These are phyloP conservation scores for Melanotaenia parkinsoni DNA, from an alignment of 2,797 vertebrate species.

Conservation along the genomic window DNA sequence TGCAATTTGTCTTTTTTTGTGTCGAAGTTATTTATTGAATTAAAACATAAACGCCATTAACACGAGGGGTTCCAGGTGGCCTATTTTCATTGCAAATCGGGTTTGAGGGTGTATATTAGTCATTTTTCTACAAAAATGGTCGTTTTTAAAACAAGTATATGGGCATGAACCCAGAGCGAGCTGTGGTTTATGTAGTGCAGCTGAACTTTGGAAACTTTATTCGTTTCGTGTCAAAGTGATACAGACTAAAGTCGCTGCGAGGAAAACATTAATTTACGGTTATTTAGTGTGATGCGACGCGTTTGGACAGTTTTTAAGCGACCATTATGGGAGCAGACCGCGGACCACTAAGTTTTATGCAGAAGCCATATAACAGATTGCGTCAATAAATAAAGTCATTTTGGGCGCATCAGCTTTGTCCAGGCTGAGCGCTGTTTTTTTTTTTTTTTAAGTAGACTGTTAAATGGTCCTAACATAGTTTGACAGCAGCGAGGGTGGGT, in stretches of 20 bases:
- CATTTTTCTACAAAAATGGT: constrained; percentile 5
- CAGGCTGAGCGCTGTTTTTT: constrained; percentile 17
- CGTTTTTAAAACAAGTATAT: neutral
- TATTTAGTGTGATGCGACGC: neutral
- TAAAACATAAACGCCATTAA: constrained; percentile 26
- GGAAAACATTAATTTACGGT: constrained; percentile 13
- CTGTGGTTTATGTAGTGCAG: constrained; percentile 10
- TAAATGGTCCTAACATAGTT: constrained; percentile 34
- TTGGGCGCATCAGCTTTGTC: constrained; percentile 24
- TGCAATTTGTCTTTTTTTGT: constrained; percentile 53
- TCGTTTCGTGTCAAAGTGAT: constrained; percentile 1
- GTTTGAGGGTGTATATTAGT: constrained; percentile 12
- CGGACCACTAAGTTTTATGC: constrained; percentile 26
- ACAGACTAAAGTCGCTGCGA: neutral
- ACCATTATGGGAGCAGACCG: constrained; percentile 21
- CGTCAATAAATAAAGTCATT: constrained; percentile 38
- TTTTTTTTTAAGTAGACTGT: neutral
- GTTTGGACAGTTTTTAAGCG: constrained; percentile 23
- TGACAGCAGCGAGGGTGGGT: constrained; percentile 59
- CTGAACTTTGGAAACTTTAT: constrained; percentile 50
- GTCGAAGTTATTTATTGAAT: constrained; percentile 50
- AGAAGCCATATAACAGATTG: constrained; percentile 9
- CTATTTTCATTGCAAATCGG: constrained; percentile 22
- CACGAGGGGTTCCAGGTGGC: neutral
- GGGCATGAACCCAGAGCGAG: constrained; percentile 1